Evolutionary conservation across 2,888 invertebrate species (phyloP), one percentile per base, ranked within the genome.

Genomic region (Lepidonotus clava): DNA sequence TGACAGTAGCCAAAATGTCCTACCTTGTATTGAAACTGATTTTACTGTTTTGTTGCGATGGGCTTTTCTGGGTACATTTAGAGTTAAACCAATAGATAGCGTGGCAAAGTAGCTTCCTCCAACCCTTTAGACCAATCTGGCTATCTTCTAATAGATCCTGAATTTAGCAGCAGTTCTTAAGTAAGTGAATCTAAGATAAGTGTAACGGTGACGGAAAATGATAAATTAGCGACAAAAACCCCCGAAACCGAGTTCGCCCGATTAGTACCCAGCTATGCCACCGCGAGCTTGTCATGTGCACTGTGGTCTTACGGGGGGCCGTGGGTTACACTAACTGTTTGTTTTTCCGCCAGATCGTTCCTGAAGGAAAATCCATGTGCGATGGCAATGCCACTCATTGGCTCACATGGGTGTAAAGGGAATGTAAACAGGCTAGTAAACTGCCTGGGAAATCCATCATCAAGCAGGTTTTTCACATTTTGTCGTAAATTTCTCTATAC

Each of bases 391-490:
- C 80, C 80, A 46, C 28, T 28, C 80, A 80, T 80, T 46, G 80
- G 80, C 80, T 46, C 80, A 80, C 80, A 80, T 80, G 80, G 41
- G 41, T 80, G 80, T 80, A 80, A 80, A 80, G 80, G 80, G 80
- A 80, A 46, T 46, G 28, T 80, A 80, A 46, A 24, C 80, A 80
- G 80, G 80, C 80, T 80, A 46, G 71, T 80, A 46, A 80, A 46
- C 80, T 80, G 80, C 46, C 76, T 76, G 76, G 76, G 76, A 76
- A 76, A 76, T 71, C 80, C 80, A 80, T 80, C 80, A 34, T 32
- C 80, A 51, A 80, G 80, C 80, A 80, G 80, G 80, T 80, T 80
- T 80, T 80, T 80, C 80, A 80, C 80, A 80, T 80, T 80, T 80
- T 80, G 80, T 80, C 80, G 80, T 80, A 41, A 80, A 80, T 80